Conservation (phyloP, 2,113 vertebrate species). For the Fulmarus glacialis region DNA sequence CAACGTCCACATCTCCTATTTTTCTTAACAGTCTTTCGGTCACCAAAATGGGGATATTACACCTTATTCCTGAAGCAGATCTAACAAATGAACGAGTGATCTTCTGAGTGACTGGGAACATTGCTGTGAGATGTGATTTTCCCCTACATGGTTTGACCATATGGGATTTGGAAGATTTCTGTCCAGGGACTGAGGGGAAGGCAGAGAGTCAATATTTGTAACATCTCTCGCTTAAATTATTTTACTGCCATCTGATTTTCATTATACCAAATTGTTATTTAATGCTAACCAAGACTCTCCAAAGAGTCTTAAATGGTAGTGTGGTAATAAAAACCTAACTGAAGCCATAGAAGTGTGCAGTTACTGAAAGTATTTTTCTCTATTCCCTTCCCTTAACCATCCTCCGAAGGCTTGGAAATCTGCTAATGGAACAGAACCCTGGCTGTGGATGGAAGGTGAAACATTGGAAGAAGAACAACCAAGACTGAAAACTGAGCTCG, state of each 20-base stretch:
- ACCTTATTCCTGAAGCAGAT: not conserved
- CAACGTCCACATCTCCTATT: accelerated
- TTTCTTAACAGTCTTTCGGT: not conserved
- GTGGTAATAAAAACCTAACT: not conserved
- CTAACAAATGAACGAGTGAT: not conserved
- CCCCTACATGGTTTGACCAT: not conserved
- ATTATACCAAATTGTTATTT: not conserved
- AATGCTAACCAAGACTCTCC: not conserved
- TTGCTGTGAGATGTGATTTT: not conserved
- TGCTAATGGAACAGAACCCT: not conserved
- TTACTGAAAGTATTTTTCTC: not conserved
- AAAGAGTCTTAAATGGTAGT: not conserved
- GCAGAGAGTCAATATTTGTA: not conserved
- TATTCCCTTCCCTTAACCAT: not conserved
- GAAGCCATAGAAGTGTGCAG: not conserved
- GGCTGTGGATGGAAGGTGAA: not conserved
- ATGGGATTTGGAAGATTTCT: not conserved
- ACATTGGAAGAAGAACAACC: not conserved
- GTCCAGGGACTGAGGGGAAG: not conserved
- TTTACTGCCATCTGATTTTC: not conserved
- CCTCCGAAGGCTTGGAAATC: not conserved
- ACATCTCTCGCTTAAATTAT: not conserved
- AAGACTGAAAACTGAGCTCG: not conserved
- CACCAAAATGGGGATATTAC: not conserved
- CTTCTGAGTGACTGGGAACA: not conserved